phyloP scores from a whole-genome alignment of 2,888 invertebrate species.

The Arrhopalites spinosus region DNA sequence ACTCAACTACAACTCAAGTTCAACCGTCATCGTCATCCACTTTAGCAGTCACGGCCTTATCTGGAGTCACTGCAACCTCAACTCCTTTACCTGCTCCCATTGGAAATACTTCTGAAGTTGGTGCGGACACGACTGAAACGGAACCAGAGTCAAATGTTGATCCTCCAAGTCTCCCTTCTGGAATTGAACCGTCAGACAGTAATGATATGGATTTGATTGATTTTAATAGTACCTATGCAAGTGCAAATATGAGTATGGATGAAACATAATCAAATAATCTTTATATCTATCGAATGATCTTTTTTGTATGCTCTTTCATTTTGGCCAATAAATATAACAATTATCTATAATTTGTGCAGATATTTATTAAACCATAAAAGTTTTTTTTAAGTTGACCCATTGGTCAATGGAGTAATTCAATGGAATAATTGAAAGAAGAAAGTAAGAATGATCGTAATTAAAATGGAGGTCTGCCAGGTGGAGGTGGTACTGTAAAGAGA shows the following conservation, averaged over 20 bases:
- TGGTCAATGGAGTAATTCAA: too few species aligned
- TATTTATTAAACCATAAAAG: too few species aligned
- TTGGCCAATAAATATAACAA: too few species aligned
- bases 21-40: constrained; percentile 6
- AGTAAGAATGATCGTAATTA: too few species aligned
- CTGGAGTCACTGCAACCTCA: constrained; percentile 22
- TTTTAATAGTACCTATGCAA: constrained; percentile 31
- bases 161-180: constrained; percentile 8
- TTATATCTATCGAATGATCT: too few species aligned
- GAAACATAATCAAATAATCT: constrained; percentile 11
- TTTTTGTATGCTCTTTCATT: too few species aligned
- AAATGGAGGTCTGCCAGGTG: constrained; percentile 52
- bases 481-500: constrained; percentile 49
- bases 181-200: constrained; percentile 14
- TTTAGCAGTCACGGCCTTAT: background rate
- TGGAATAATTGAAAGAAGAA: too few species aligned
- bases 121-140: background rate
- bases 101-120: background rate
- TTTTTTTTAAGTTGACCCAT: too few species aligned
- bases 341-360: too few species aligned
- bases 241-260: constrained; percentile 37
- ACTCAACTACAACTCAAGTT: constrained; percentile 17
- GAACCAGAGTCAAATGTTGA: background rate
- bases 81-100: constrained; percentile 8
- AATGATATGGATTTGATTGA: constrained; percentile 36